Conservation (phyloP, 2,797 vertebrate genomes). For the Knipowitschia caucasica region DNA sequence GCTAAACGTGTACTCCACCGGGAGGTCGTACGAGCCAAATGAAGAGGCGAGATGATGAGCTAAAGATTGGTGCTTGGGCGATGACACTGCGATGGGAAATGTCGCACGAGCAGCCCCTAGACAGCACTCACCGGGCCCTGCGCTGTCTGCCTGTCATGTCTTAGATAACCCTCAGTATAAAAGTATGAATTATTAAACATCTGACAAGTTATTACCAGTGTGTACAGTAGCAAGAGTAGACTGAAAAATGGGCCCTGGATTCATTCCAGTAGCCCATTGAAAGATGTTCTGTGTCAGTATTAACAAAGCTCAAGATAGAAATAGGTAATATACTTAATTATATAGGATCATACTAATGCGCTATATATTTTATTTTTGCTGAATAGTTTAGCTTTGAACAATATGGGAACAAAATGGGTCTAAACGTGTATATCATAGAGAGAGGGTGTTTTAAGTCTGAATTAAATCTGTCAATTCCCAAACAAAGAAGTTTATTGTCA, state of each 20-base stretch:
- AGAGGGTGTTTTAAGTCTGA: too few species aligned
- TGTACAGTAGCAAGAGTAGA: constrained; percentile 25
- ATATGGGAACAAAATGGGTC: too few species aligned
- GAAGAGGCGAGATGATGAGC: constrained; percentile 52
- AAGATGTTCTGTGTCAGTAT: too few species aligned
- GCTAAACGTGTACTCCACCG: constrained; percentile 34
- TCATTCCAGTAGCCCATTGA: constrained; percentile 3
- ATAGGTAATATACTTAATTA: not conserved
- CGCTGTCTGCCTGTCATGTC: constrained; percentile 47
- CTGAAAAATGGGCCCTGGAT: constrained; percentile 4
- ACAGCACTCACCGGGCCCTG: constrained; percentile 44
- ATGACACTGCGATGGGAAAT: constrained; percentile 53
- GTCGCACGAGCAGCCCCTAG: constrained; percentile 42
- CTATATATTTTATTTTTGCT: too few species aligned
- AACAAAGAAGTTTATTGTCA: too few species aligned
- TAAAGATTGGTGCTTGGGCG: constrained; percentile 43
- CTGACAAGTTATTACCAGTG: constrained; percentile 53
- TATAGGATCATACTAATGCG: too few species aligned
- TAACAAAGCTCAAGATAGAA: not conserved
- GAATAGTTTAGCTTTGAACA: too few species aligned
- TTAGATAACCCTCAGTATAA: constrained; percentile 62
- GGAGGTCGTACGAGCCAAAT: constrained; percentile 39
- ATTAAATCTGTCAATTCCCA: too few species aligned
- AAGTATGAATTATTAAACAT: constrained; percentile 66
- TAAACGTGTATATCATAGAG: not conserved